Conservation (phyloP, 2,888 invertebrate species). For the Microctonus aethiopoides region DNA sequence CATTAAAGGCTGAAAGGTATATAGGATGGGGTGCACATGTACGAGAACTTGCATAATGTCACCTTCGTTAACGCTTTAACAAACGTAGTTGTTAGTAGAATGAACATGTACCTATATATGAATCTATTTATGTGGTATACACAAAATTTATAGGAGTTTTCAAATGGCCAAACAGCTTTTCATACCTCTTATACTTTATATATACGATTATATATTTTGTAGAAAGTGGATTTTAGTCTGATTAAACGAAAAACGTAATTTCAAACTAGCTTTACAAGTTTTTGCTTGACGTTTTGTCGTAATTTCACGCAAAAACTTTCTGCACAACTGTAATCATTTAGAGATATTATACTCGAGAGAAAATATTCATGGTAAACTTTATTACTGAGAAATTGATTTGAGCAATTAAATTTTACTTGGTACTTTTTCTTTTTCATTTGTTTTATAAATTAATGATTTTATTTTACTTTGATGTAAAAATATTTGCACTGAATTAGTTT, state of each 20-base stretch:
- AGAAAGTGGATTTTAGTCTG: conserved; percentile 14
- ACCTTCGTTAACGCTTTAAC: conserved; percentile 26
- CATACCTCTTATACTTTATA: neutral
- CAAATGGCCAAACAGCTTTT: conserved; percentile 12
- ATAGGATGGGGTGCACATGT: neutral
- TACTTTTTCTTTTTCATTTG: neutral
- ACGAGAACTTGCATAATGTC: conserved; percentile 25
- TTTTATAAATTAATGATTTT: neutral
- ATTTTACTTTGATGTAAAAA: neutral
- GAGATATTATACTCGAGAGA: neutral
- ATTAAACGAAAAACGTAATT: conserved; percentile 23
- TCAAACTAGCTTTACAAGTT: conserved; percentile 23
- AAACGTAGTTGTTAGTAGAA: neutral
- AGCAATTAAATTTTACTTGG: conserved; percentile 9
- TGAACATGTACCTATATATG: neutral
- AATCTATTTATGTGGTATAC: conserved; percentile 1
- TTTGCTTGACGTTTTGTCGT: conserved; percentile 13
- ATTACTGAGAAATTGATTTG: conserved; percentile 6
- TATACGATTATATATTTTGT: neutral
- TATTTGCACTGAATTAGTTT: too few species aligned
- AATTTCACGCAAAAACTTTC: conserved; percentile 9
- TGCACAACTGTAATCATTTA: conserved; percentile 23
- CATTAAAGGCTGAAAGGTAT: conserved; percentile 16
- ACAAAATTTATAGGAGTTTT: conserved; percentile 20
- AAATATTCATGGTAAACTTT: conserved; percentile 16